phyloP scores from a whole-genome alignment of 2,888 invertebrate genomes.

The Panopea generosa region DNA sequence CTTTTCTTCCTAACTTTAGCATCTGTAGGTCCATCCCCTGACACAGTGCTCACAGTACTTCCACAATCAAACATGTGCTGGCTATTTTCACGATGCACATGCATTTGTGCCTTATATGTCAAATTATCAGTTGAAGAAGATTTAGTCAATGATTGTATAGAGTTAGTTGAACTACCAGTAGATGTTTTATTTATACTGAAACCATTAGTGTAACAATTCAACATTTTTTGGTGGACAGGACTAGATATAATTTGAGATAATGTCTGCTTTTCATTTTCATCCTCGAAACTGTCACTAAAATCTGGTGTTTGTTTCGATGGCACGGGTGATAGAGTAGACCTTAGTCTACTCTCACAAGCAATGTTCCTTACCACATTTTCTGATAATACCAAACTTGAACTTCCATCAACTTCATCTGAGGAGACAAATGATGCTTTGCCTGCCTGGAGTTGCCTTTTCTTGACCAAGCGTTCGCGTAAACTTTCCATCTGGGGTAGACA shows the following conservation, averaged over 20 bases:
- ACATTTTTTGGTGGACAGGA: neutral
- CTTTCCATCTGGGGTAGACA: constrained; percentile 39
- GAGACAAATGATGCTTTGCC: neutral
- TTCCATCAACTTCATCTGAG: neutral
- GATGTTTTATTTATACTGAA: neutral
- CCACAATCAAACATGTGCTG: neutral
- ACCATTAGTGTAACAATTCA: too few relatives aligned
- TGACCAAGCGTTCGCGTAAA: constrained; percentile 47
- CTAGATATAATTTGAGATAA: constrained; percentile 18
- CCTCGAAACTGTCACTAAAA: constrained; percentile 15
- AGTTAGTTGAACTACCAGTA: neutral
- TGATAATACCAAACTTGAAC: too few relatives aligned
- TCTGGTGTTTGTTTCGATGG: neutral
- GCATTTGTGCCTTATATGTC: too few relatives aligned
- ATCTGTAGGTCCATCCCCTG: neutral
- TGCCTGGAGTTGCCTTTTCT: constrained; percentile 26
- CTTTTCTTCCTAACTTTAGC: constrained; percentile 60
- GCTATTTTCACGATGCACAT: too few relatives aligned
- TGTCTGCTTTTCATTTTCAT: constrained; percentile 7
- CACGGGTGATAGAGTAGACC: neutral
- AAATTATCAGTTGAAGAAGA: too few relatives aligned
- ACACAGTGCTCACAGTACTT: neutral
- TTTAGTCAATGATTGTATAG: too few relatives aligned
- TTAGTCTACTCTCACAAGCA: neutral
- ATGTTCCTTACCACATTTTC: neutral